phyloP scores from a whole-genome alignment of 2,797 vertebrate species.

The Schizothorax lantsangensis region DNA sequence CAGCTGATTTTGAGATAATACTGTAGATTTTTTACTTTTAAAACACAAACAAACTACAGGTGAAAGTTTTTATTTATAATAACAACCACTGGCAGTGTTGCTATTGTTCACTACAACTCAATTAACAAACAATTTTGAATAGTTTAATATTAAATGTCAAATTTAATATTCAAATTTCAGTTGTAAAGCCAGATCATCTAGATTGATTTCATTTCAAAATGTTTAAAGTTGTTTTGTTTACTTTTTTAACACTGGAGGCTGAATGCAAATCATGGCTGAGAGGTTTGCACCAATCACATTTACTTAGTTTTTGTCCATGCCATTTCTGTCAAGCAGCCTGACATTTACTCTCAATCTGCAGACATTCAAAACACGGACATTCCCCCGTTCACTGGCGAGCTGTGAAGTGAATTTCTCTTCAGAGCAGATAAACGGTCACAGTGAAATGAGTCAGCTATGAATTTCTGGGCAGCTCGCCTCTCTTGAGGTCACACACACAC shows the following conservation, averaged over 20 bases:
- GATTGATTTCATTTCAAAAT: too few relatives aligned
- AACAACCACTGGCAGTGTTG: too few relatives aligned
- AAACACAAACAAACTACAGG: too few relatives aligned
- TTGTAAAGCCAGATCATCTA: too few relatives aligned
- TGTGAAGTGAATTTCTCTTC: slow-evolving; percentile 10
- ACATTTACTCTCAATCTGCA: not conserved
- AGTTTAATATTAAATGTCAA: too few relatives aligned
- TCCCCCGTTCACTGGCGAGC: not conserved
- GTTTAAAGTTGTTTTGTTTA: too few relatives aligned
- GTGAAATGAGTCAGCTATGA: slow-evolving; percentile 43
- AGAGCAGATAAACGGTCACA: slow-evolving; percentile 14
- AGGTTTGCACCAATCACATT: not conserved
- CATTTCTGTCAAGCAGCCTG: not conserved
- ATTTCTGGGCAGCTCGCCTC: slow-evolving; percentile 37
- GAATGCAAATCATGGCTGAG: not conserved
- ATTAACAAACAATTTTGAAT: too few relatives aligned
- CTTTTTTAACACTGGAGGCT: not conserved
- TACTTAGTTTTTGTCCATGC: not conserved
- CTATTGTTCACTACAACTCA: too few relatives aligned
- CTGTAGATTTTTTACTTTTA: too few relatives aligned
- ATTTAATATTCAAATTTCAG: too few relatives aligned
- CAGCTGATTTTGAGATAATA: too few relatives aligned
- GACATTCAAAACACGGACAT: slow-evolving; percentile 24
- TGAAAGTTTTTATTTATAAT: too few relatives aligned
- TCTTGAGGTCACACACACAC: slow-evolving; percentile 60